A percentile compares a stretch with the other conserved stretches of the same genome.
These are phyloP conservation scores for Teleiodes luculella DNA, from an alignment of 2,888 invertebrate genomes.

Conservation along the genomic window DNA sequence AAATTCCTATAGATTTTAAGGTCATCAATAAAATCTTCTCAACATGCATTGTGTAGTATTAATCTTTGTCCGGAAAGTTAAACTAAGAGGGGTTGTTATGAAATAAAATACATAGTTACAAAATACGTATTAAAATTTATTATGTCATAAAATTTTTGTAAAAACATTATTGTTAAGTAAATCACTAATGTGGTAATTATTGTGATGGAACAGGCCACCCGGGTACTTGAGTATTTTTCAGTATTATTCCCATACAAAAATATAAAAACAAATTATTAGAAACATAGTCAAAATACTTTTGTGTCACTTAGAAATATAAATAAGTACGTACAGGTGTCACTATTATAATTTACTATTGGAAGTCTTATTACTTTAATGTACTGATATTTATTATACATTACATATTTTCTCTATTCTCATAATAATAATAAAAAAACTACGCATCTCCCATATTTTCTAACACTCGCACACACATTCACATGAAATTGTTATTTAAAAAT, in stretches of 20 bases:
- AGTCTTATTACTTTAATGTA: conserved; percentile 46
- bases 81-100: not conserved
- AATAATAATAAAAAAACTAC: conserved; percentile 45
- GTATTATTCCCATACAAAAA: conserved; percentile 6
- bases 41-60: too few species aligned
- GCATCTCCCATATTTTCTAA: conserved; percentile 29
- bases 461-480: conserved; percentile 42
- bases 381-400: conserved; percentile 49
- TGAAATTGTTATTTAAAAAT: conserved; percentile 37
- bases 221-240: conserved; percentile 52
- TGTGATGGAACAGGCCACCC: conserved; percentile 68
- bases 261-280: not conserved
- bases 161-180: conserved; percentile 62
- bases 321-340: not conserved
- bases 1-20: too few species aligned
- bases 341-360: conserved; percentile 24
- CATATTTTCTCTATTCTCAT: conserved; percentile 31
- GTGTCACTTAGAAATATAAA: conserved; percentile 6
- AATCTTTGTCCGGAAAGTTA: too few species aligned
- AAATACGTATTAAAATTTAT: conserved; percentile 34
- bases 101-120: conserved; percentile 14
- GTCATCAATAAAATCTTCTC: too few species aligned
- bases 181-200: conserved; percentile 68
- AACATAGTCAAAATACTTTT: not conserved
- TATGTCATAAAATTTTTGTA: conserved; percentile 66